Evolutionary conservation across 2,888 invertebrate species (phyloP), one percentile per base, ranked within the genome.

Genomic region (Trisateles emortualis): DNA sequence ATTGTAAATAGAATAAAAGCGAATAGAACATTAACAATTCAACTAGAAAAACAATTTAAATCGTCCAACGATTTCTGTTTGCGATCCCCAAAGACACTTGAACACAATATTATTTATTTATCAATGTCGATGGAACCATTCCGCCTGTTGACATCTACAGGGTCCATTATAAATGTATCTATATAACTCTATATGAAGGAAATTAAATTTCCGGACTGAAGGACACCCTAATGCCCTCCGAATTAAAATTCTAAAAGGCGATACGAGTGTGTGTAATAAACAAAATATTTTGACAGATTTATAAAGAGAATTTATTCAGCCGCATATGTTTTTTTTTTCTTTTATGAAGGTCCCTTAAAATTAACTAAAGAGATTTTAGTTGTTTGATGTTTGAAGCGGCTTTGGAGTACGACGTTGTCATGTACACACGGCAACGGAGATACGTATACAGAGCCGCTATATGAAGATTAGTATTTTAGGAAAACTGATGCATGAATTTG

Each of bases 271-370:
- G 35, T 42, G 52, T 64, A 59, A 63, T 68, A 71, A 68, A 68
- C 68, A 68, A 68, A 64, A 56, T 59, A 59, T 61, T 59, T 50
- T 70, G 68, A 61, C 68, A 68, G 66, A 63, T 68, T 60, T 66
- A 63, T 68, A 51, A 38, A 57, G 38, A 4, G 56, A 56, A 64
- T 56, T 24, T 57, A 33, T 59, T 66, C 26, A 35, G 48, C 14
- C 48, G 46, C 48, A 38, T 17, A 40, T 51, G 35, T 35, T 51
- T 29, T 43, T 51, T 38, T 41, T 17, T 10, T 24, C 36, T 22
- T 51, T 51, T 54, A 43, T 29, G 14, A 33, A 14, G 8, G 26
- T 3, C 26, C 8, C 1, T 39, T 39, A 39, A 22, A 39, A 39
- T 39, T 39, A 13, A 14, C 19, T 22, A 22, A 39, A 22, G 39